Percentiles rank a stretch among this genome's conserved stretches.
These are phyloP conservation scores for Sebastes itinus DNA, from an alignment of 2,797 vertebrate genomes.

Conservation along the genomic window DNA sequence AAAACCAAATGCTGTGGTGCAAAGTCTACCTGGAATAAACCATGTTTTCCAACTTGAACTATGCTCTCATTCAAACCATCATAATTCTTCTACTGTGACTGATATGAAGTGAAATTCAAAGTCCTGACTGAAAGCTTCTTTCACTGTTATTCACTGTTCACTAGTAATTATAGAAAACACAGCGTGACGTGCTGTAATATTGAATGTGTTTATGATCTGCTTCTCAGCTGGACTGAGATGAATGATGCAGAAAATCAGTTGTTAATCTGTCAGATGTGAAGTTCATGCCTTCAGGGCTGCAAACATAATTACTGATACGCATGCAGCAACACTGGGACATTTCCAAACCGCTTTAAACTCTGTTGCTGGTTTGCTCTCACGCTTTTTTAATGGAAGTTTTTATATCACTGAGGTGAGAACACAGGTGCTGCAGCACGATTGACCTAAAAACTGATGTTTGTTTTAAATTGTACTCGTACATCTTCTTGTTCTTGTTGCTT, in stretches of 20 bases:
- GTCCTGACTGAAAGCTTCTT: background rate
- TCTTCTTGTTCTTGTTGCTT: background rate
- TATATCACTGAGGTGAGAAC: background rate
- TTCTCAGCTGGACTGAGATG: slow-evolving; percentile 38
- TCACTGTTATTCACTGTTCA: background rate
- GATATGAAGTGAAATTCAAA: background rate
- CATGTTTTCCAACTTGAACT: background rate
- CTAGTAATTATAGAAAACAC: background rate
- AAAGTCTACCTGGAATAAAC: background rate
- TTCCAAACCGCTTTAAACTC: slow-evolving; percentile 9
- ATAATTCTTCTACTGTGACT: background rate
- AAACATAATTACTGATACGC: slow-evolving; percentile 19
- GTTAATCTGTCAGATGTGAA: slow-evolving; percentile 5
- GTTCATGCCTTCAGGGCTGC: background rate
- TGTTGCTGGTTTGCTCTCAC: background rate
- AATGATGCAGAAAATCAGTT: slow-evolving; percentile 8
- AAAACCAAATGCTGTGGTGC: background rate
- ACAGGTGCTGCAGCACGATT: background rate
- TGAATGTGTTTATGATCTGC: background rate
- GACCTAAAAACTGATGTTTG: background rate
- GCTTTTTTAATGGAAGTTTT: slow-evolving; percentile 7
- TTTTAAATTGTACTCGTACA: background rate
- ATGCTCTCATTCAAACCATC: background rate
- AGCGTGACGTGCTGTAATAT: background rate
- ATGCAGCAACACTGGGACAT: slow-evolving; percentile 15